These are phyloP conservation scores for Malurus alboscapulatus DNA, from an alignment of 2,113 vertebrate genomes.

Conservation along the genomic window DNA sequence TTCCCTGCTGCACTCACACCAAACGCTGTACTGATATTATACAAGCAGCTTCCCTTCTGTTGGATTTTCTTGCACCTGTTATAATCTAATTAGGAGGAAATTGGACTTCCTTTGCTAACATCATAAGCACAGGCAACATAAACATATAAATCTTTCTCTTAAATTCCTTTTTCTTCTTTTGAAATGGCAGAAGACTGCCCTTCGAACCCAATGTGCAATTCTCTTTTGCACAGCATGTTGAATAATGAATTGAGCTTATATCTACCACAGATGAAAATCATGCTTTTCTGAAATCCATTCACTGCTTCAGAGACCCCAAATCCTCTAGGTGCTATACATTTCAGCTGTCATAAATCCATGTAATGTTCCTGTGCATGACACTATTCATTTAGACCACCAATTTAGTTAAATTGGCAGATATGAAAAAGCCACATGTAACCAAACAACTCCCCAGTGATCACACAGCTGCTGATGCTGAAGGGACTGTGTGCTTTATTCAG, in stretches of 20 bases:
- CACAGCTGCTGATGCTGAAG: constrained; percentile 50
- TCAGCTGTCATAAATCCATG: constrained; percentile 42
- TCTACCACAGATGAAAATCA: constrained; percentile 30
- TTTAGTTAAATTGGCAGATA: constrained; percentile 55
- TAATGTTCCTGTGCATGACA: constrained; percentile 15
- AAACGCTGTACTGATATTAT: background rate
- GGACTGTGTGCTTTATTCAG: constrained; percentile 1
- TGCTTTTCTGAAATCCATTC: constrained; percentile 31
- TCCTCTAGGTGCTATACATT: constrained; percentile 30
- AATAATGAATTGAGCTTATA: constrained; percentile 54
- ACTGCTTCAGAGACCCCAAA: background rate
- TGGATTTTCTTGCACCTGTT: constrained; percentile 31
- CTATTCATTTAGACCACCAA: constrained; percentile 51
- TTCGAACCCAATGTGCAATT: constrained; percentile 11
- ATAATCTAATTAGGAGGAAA: constrained; percentile 44
- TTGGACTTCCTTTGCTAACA: constrained; percentile 5
- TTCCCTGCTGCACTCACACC: background rate
- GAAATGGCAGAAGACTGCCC: constrained; percentile 32
- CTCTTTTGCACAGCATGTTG: constrained; percentile 25
- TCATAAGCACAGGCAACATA: constrained; percentile 16
- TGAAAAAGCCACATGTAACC: constrained; percentile 12
- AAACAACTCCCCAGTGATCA: constrained; percentile 26
- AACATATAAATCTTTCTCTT: constrained; percentile 29
- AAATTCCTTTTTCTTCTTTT: constrained; percentile 7
- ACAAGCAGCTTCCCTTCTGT: background rate